A percentile compares a stretch with the other conserved stretches of the same genome.
phyloP scores from a whole-genome alignment of 2,888 invertebrate genomes.

The Peribatodes rhomboidaria region DNA sequence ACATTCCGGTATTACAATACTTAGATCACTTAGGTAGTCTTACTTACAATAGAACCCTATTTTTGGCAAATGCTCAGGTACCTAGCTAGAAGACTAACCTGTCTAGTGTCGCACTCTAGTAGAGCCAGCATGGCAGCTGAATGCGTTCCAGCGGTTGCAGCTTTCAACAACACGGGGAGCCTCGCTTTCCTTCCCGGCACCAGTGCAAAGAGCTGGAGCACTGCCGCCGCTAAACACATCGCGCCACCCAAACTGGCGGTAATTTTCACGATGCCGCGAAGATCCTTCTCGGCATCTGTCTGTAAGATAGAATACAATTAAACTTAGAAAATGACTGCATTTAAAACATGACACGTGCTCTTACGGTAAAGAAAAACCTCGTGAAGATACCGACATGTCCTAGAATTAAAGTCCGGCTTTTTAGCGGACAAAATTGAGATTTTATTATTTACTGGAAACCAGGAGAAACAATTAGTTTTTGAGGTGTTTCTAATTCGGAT shows the following conservation, averaged over 20 bases:
- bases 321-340: not conserved
- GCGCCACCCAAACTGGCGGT: conserved; percentile 75
- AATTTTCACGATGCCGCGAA: conserved; percentile 74
- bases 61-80: too few relatives aligned
- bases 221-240: conserved; percentile 75
- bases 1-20: too few relatives aligned
- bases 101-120: conserved; percentile 74
- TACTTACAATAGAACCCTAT: too few relatives aligned
- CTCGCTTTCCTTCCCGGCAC: conserved; percentile 63
- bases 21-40: too few relatives aligned
- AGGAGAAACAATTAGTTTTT: too few relatives aligned
- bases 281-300: conserved; percentile 77
- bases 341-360: too few relatives aligned
- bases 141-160: conserved; percentile 75
- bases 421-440: too few relatives aligned
- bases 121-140: conserved; percentile 74
- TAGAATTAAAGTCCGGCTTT: too few relatives aligned
- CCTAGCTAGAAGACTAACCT: conserved; percentile 54
- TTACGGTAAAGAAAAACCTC: too few relatives aligned
- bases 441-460: too few relatives aligned
- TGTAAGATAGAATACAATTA: conserved; percentile 47
- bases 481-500: too few relatives aligned
- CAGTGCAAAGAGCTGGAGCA: conserved; percentile 70
- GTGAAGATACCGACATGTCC: too few relatives aligned
- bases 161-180: conserved; percentile 70